A percentile compares a stretch with the other conserved stretches of the same genome.
Evolutionary conservation across 2,888 invertebrate genomes (phyloP).

Genomic region (Sympetrum striolatum): DNA sequence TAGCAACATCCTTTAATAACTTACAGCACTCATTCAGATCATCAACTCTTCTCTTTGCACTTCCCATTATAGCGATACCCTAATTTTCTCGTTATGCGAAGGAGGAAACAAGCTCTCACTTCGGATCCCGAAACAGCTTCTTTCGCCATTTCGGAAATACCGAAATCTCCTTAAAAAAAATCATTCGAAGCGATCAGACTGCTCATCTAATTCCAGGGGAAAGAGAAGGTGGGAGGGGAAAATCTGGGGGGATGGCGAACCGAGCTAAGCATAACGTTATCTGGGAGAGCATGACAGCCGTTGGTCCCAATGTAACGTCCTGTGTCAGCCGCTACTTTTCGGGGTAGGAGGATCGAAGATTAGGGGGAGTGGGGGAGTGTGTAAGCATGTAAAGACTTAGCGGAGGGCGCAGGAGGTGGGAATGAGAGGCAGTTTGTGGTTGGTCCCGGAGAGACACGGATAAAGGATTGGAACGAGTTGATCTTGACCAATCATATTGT

Average conservation of each 20-base stretch:
- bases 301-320: constrained; percentile 28
- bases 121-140: too few species aligned
- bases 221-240: not conserved
- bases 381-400: not conserved
- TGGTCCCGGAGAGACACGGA: constrained; percentile 15
- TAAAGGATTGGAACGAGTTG: constrained; percentile 32
- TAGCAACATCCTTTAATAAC: too few species aligned
- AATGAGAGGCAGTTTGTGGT: constrained; percentile 33
- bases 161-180: too few species aligned
- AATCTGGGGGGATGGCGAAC: not conserved
- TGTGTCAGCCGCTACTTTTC: constrained; percentile 34
- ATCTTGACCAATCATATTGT: constrained; percentile 36
- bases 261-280: constrained; percentile 29
- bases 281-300: constrained; percentile 31
- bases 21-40: too few species aligned
- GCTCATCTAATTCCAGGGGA: too few species aligned
- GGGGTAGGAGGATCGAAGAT: constrained; percentile 1
- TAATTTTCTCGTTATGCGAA: too few species aligned
- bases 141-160: too few species aligned
- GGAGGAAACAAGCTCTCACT: too few species aligned
- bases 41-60: too few species aligned
- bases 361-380: not conserved
- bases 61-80: too few species aligned
- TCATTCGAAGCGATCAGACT: too few species aligned
- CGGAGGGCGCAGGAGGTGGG: not conserved